Conservation (phyloP, 2,888 invertebrate species). For the Diarsia rubi region DNA sequence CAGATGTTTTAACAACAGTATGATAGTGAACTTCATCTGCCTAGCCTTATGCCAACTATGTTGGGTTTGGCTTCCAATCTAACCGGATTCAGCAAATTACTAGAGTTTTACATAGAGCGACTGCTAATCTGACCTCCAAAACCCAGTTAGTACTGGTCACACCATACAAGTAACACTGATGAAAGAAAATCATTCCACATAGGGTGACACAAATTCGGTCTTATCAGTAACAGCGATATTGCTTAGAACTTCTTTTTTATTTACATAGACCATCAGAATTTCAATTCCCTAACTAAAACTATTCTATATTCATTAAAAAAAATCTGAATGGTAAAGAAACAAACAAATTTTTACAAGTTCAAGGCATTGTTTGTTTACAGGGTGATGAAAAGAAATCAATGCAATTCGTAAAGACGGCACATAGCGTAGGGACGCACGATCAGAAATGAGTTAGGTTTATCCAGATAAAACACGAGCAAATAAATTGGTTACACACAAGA, state of each 20-base stretch:
- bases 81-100: no score
- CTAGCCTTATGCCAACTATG: no score
- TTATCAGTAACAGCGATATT: no score
- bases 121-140: no score
- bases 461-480: background rate
- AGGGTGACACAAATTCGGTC: no score
- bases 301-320: constrained; percentile 16
- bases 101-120: no score
- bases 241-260: constrained; percentile 15
- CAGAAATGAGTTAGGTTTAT: background rate
- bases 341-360: constrained; percentile 55
- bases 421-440: constrained; percentile 33
- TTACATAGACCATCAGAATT: constrained; percentile 12
- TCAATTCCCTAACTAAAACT: constrained; percentile 15
- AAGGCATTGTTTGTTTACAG: constrained; percentile 52
- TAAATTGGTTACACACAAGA: background rate
- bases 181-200: no score
- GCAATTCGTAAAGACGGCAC: constrained; percentile 22
- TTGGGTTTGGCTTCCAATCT: no score
- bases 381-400: constrained; percentile 36
- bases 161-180: no score
- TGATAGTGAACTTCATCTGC: background rate
- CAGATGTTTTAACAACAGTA: constrained; percentile 17
- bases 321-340: constrained; percentile 36
- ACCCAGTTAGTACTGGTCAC: no score